These are phyloP conservation scores for Cheilosia pagana DNA, from an alignment of 2,888 invertebrate genomes.

Conservation along the genomic window DNA sequence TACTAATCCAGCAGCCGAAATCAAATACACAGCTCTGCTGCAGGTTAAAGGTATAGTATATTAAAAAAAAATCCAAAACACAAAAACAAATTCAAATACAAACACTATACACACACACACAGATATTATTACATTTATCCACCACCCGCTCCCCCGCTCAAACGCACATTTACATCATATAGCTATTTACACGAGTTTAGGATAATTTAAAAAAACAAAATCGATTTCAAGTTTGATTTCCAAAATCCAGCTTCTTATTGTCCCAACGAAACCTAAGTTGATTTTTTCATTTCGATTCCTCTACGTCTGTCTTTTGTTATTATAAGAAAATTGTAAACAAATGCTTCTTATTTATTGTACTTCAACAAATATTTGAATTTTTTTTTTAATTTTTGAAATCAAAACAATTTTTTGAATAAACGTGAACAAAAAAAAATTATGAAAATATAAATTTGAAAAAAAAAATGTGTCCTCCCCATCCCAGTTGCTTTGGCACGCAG, in stretches of 20 bases:
- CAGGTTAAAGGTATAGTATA: constrained; percentile 91
- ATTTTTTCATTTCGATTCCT: constrained; percentile 20
- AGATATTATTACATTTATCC: constrained; percentile 33
- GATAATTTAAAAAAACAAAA: constrained; percentile 33
- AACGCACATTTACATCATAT: constrained; percentile 58
- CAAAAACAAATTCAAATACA: constrained; percentile 77
- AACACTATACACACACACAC: constrained; percentile 48
- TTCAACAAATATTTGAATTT: constrained; percentile 62
- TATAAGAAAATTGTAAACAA: constrained; percentile 52
- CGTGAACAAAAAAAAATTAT: constrained; percentile 61
- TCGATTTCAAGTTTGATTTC: constrained; percentile 56
- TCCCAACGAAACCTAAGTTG: constrained; percentile 27
- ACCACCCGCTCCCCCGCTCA: constrained; percentile 6
- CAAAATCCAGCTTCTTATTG: constrained; percentile 70
- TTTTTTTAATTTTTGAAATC: constrained; percentile 36
- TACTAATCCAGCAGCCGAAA: constrained; percentile 91
- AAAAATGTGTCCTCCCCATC: constrained; percentile 79
- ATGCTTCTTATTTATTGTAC: constrained; percentile 69
- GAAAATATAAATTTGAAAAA: constrained; percentile 38
- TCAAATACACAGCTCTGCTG: constrained; percentile 91
- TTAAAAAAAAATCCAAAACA: constrained; percentile 53
- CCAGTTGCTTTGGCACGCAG: constrained; percentile 86
- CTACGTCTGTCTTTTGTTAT: constrained; percentile 55
- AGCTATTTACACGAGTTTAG: constrained; percentile 59
- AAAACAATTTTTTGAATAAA: constrained; percentile 62